Percentiles rank a stretch among this genome's conserved stretches.
phyloP scores from a whole-genome alignment of 1,140 invertebrate genomes.

The Agrypnia vestita region DNA sequence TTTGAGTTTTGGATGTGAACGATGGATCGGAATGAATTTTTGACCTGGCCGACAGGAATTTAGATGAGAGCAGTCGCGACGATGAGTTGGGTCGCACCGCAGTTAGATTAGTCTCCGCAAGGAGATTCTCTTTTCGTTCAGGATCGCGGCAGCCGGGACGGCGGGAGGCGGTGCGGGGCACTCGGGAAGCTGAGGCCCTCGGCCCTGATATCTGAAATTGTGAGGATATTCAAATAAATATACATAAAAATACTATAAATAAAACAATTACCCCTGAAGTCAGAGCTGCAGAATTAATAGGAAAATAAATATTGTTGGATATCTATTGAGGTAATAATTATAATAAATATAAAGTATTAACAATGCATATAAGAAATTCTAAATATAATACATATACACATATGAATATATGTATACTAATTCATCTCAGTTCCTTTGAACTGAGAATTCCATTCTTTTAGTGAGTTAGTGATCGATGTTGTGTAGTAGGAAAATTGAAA shows the following conservation, averaged over 20 bases:
- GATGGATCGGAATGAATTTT: conserved; percentile 27
- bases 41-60: conserved; percentile 29
- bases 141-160: conserved; percentile 5
- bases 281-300: too few relatives aligned
- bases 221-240: neutral
- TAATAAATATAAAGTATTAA: too few relatives aligned
- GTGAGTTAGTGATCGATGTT: too few relatives aligned
- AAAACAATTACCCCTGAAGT: too few relatives aligned
- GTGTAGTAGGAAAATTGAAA: too few relatives aligned
- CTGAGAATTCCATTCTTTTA: too few relatives aligned
- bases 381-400: too few relatives aligned
- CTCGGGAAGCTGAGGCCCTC: neutral
- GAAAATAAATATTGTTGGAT: too few relatives aligned
- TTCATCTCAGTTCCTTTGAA: too few relatives aligned
- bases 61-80: conserved; percentile 30
- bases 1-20: conserved; percentile 34
- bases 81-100: conserved; percentile 19
- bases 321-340: too few relatives aligned
- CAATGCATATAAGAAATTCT: too few relatives aligned
- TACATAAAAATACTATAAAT: neutral
- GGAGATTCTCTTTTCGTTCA: neutral
- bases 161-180: neutral
- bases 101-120: conserved; percentile 44
- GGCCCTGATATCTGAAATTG: conserved; percentile 3
- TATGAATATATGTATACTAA: too few relatives aligned